Evolutionary conservation across 2,797 vertebrate genomes (phyloP).

Genomic region (Megaceryle alcyon): DNA sequence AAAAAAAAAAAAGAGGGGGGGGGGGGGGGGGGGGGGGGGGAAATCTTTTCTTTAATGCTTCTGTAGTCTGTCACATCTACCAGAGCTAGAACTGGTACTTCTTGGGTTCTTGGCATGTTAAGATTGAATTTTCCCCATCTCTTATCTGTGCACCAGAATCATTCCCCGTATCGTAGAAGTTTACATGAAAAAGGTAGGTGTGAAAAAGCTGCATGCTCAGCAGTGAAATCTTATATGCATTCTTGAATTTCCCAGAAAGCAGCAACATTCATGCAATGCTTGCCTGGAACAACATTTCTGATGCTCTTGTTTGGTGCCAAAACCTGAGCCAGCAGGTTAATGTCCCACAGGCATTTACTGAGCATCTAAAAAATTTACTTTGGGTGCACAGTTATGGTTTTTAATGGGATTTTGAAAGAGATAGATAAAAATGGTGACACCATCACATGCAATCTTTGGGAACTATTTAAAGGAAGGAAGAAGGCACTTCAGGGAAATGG

Average conservation of each 20-base stretch:
- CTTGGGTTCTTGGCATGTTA: not conserved
- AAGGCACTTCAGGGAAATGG: not conserved
- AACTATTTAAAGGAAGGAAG: not conserved
- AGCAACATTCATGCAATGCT: not conserved
- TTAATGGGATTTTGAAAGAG: not conserved
- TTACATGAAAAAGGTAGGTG: not conserved
- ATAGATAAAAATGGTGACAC: not conserved
- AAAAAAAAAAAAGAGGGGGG: no score
- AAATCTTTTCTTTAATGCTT: not conserved
- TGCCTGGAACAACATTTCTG: not conserved
- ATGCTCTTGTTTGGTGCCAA: not conserved
- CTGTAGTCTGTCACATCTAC: not conserved
- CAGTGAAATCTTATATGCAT: not conserved
- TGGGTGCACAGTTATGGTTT: accelerated
- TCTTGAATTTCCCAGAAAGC: not conserved
- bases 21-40: not conserved
- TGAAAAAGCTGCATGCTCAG: not conserved
- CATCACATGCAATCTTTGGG: not conserved
- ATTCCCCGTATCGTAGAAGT: not conserved
- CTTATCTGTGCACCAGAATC: not conserved
- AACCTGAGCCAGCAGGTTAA: not conserved
- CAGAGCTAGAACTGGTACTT: not conserved
- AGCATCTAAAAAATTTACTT: not conserved
- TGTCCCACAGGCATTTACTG: not conserved
- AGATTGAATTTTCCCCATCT: not conserved